Percentiles rank a stretch among this genome's conserved stretches.
phyloP scores from a whole-genome alignment of 2,113 vertebrate species.

The Emberiza fucata region DNA sequence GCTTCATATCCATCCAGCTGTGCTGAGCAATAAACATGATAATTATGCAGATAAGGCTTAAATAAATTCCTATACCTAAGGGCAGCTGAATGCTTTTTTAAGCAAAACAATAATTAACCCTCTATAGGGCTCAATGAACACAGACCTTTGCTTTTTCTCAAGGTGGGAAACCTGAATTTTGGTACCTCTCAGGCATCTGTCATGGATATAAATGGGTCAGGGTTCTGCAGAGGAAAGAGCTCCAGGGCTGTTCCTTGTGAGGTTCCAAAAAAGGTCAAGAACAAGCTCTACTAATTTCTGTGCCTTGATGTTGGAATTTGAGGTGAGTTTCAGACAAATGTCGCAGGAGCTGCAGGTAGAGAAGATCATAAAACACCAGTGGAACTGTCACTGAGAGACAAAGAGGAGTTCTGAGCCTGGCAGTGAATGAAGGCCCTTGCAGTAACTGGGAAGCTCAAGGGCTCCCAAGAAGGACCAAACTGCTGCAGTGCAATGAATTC shows the following conservation, averaged over 20 bases:
- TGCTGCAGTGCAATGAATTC: background rate
- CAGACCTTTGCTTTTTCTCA: conserved; percentile 25
- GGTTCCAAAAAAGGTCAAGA: background rate
- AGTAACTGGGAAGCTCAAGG: background rate
- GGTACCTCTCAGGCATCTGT: background rate
- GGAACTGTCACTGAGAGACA: background rate
- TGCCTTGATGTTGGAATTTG: background rate
- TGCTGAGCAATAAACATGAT: conserved; percentile 57
- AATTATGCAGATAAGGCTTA: conserved; percentile 65
- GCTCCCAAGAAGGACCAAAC: background rate
- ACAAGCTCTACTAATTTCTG: background rate
- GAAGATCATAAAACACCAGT: background rate
- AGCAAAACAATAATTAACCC: conserved; percentile 60
- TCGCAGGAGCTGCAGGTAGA: background rate
- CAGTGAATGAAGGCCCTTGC: background rate
- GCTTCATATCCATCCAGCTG: conserved; percentile 59
- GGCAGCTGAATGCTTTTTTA: conserved; percentile 31
- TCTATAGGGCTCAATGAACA: conserved; percentile 15
- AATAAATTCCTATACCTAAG: conserved; percentile 63
- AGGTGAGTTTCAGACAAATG: background rate
- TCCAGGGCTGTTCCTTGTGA: background rate
- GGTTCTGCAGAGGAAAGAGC: background rate
- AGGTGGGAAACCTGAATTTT: background rate
- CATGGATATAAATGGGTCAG: background rate
- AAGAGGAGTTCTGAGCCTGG: background rate